phyloP scores from a whole-genome alignment of 2,113 vertebrate species.

The Orthonyx spaldingii region DNA sequence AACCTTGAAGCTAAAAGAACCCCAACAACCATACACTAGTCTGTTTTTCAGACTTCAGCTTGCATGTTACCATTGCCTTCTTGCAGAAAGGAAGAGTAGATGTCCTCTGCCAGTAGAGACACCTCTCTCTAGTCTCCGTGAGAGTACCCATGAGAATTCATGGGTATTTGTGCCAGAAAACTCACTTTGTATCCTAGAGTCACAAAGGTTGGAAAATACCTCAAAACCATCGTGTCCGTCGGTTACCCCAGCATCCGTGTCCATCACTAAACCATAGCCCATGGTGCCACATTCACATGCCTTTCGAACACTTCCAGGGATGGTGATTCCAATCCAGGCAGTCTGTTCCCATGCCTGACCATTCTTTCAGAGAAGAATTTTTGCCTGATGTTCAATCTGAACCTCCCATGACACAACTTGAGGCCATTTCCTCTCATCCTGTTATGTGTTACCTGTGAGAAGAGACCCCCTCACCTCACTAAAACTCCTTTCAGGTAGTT shows the following conservation, averaged over 20 bases:
- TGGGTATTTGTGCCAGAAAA: not conserved
- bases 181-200: not conserved
- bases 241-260: accelerated
- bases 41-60: not conserved
- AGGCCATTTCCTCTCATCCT: not conserved
- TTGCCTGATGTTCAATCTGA: not conserved
- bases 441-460: not conserved
- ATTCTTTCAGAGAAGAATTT: not conserved
- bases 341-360: not conserved
- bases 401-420: not conserved
- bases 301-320: not conserved
- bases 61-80: not conserved
- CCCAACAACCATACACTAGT: not conserved
- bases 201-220: not conserved
- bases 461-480: not conserved
- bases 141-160: not conserved
- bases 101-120: not conserved
- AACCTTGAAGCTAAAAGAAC: not conserved
- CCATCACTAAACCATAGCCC: not conserved
- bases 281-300: not conserved
- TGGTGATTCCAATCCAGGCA: not conserved
- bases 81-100: not conserved
- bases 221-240: not conserved
- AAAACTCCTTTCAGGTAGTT: not conserved
- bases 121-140: not conserved